Percentiles rank a stretch among this genome's conserved stretches.
Conservation (phyloP, 2,797 vertebrate species). For the Sebastes goodei region DNA sequence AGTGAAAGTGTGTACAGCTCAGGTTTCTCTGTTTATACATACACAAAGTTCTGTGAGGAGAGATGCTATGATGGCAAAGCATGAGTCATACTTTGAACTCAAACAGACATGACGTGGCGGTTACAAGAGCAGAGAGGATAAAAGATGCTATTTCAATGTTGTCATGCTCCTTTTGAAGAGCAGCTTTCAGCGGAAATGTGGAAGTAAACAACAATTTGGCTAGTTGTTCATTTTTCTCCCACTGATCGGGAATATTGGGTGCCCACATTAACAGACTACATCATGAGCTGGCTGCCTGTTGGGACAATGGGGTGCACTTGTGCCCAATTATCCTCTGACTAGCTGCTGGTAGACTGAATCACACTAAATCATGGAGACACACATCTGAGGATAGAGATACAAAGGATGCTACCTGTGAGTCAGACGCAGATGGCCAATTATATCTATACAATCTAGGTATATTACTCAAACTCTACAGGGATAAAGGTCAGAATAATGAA, state of each 20-base stretch:
- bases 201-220: constrained; percentile 60
- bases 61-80: neutral
- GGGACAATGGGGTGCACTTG: constrained; percentile 60
- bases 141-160: constrained; percentile 20
- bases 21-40: neutral
- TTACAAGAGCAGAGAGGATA: constrained; percentile 20
- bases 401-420: constrained; percentile 34
- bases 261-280: constrained; percentile 43
- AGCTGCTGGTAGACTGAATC: constrained; percentile 44
- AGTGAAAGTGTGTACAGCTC: neutral
- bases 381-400: neutral
- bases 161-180: constrained; percentile 31
- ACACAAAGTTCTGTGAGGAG: neutral
- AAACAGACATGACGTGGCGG: constrained; percentile 10
- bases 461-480: constrained; percentile 6
- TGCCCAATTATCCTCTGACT: constrained; percentile 65
- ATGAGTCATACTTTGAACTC: constrained; percentile 38
- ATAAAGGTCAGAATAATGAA: neutral
- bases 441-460: neutral
- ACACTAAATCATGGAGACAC: constrained; percentile 41
- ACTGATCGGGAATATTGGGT: constrained; percentile 30
- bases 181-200: constrained; percentile 37
- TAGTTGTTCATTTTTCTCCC: constrained; percentile 13
- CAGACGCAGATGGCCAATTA: constrained; percentile 12
- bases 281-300: constrained; percentile 40